Percentiles rank a stretch among this genome's conserved stretches.
These are phyloP conservation scores for Gymnogyps californianus DNA, from an alignment of 2,113 vertebrate genomes.

Conservation along the genomic window DNA sequence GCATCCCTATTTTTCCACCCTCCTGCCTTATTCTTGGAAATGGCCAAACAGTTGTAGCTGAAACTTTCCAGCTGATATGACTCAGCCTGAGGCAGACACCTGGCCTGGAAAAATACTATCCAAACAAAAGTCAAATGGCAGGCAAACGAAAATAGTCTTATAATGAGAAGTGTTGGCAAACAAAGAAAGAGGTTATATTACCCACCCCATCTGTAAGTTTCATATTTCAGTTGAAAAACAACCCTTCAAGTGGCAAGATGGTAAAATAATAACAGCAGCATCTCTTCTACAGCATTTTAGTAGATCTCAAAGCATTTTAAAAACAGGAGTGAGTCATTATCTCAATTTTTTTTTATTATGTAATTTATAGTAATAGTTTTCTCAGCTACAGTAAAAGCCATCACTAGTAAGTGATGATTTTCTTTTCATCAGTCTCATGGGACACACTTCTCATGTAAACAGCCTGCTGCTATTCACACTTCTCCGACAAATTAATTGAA, in stretches of 20 bases:
- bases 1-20: not conserved
- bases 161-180: not conserved
- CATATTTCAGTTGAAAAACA: not conserved
- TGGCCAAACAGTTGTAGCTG: not conserved
- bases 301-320: conserved; percentile 13
- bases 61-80: not conserved
- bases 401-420: conserved; percentile 27
- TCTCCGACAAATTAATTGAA: conserved; percentile 29
- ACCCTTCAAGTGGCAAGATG: not conserved
- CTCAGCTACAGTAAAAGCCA: conserved; percentile 13
- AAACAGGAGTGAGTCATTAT: conserved; percentile 3
- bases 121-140: not conserved
- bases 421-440: conserved; percentile 27
- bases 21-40: not conserved
- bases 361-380: conserved; percentile 38
- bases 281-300: not conserved
- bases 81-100: not conserved
- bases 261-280: not conserved
- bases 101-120: not conserved
- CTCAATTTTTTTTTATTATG: not conserved
- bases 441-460: conserved; percentile 39
- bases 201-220: not conserved
- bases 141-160: not conserved
- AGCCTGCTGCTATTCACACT: conserved; percentile 24
- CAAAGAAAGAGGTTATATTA: not conserved